A percentile compares a stretch with the other conserved stretches of the same genome.
phyloP scores from a whole-genome alignment of 2,888 invertebrate species.

The Flexamia atlantica region DNA sequence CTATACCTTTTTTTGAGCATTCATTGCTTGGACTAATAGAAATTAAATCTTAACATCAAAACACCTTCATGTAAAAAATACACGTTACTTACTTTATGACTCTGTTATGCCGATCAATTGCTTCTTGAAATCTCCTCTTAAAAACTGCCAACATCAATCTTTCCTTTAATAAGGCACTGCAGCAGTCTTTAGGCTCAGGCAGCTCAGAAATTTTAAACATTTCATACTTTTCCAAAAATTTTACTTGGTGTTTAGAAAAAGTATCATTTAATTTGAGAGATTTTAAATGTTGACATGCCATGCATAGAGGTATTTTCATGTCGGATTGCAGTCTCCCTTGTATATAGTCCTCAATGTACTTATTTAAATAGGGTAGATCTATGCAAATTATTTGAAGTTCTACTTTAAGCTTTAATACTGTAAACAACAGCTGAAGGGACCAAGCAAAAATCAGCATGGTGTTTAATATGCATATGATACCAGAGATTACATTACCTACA shows the following conservation, averaged over 20 bases:
- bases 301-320: not conserved
- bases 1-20: too few species aligned
- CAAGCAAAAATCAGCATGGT: constrained; percentile 3
- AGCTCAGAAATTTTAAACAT: not conserved
- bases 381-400: not conserved
- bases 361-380: not conserved
- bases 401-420: not conserved
- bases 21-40: too few species aligned
- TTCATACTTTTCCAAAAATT: not conserved
- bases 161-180: not conserved
- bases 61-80: too few species aligned
- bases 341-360: not conserved
- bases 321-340: not conserved
- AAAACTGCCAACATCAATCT: too few species aligned
- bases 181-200: not conserved
- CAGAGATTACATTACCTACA: not conserved
- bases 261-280: not conserved
- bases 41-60: too few species aligned
- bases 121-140: not conserved
- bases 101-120: constrained; percentile 8
- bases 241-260: not conserved
- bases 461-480: not conserved
- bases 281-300: not conserved
- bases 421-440: not conserved
- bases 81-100: constrained; percentile 10